Evolutionary conservation across 2,888 invertebrate genomes (phyloP), one percentile per base, ranked within the genome.

Genomic region (Sepioteuthis lessoniana): DNA sequence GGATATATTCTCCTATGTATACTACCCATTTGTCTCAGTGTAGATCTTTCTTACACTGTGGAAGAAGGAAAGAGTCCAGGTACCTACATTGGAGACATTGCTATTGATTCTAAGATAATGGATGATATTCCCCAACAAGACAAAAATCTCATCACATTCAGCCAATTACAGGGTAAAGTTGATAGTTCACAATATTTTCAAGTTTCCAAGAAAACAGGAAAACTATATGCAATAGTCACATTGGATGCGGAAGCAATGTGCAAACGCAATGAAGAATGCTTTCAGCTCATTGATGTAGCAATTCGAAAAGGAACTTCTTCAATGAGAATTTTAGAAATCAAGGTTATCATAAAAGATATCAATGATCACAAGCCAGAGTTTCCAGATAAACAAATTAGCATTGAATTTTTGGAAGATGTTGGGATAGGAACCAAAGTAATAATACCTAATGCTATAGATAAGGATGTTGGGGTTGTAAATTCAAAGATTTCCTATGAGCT

Each of bases 11-110:
- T 76, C 2, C 8, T 76, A 35, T 76, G 16, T 13, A 19, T n/a
- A 28, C 37, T 92, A 16, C 19, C 38, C 16, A 28, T n/a, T n/a
- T 47, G 31, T 31, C 28, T 92, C 47, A n/a, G 92, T 92, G 47
- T 47, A 28, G 92, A 92, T 31, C 46, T 92, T 5, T 35, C 47
- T 47, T 92, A 92, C 47, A 42, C 31, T 92, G 47, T 92, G 47
- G 92, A 92, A 38, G 92, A 92, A 92, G 92, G 92, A 16, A 92
- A 47, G 19, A 92, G 16, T 92, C 92, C 46, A 8, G 42, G 46
- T 92, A 92, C 92, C n/a, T 92, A 92, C 21, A 92, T 92, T 35
- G 92, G 92, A 92, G 47, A 92, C 13, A 92, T 92, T 92, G 92
- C 92, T 21, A 31, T n/a, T 8, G 47, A 92, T 92, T 47, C 92